Base-by-base conservation (phyloP, 1,140 invertebrate genomes). In the Zelostemma sp. region DNA sequence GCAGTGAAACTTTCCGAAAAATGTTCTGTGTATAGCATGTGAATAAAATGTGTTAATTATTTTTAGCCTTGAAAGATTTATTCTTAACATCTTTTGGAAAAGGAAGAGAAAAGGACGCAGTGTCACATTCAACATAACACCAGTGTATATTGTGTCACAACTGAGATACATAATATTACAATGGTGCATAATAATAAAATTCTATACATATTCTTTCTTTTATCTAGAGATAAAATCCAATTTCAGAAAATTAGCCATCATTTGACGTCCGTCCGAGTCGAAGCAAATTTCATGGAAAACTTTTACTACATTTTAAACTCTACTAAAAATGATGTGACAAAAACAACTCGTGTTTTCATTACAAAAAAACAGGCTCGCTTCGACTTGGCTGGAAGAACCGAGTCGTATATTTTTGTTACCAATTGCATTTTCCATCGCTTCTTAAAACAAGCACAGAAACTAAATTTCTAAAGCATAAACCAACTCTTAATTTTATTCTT, bases 101-200 rank as follows among this genome's bases (percentile, higher is more conserved):
- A 61, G 16, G 35, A 33, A 57, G 61, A 68, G 64, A 38, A 64
- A 21, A 71, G 56, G 59, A 73, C 65, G 72, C 76, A 43, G 74
- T 74, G 74, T 80, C 83, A 85, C 82, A 84, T 84, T 81, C 83
- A 85, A 85, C 81, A 84, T 84, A 84, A 85, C 83, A 85, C 82
- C 83, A 85, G 81, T 84, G 81, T 84, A 84, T 84, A 84, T 84
- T 84, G 82, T 78, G 81, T 84, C 82, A 81, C 78, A 85, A 77
- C 78, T 84, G 80, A 77, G 77, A 82, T 84, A 85, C 81, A 85
- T 75, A 85, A 85, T 85, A 83, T 83, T 85, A 85, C 83, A 85
- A 80, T 83, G 82, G 83, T 85, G 83, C 83, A 84, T 85, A 84
- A 84, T 85, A 84, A 84, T 85, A 85, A 85, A 85, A 80, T 80